phyloP scores from a whole-genome alignment of 1,140 invertebrate genomes.

The Tachypleus tridentatus region DNA sequence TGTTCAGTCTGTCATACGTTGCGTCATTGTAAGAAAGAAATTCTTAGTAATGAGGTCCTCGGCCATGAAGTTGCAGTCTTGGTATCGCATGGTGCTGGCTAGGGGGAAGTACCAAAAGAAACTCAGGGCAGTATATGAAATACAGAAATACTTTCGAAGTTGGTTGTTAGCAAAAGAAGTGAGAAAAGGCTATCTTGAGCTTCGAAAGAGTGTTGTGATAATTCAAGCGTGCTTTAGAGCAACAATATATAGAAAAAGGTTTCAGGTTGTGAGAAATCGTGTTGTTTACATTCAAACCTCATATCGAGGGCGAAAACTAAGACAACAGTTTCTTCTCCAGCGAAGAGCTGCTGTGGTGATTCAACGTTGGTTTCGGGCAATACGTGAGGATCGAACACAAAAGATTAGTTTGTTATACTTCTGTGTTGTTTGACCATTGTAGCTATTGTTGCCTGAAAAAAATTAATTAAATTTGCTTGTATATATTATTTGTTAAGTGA shows the following conservation, averaged over 20 bases:
- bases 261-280: no score
- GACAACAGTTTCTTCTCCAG: slow-evolving; percentile 10
- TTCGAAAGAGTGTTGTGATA: background rate
- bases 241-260: background rate
- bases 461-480: no score
- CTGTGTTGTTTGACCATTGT: no score
- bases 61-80: slow-evolving; percentile 5
- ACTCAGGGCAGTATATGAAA: no score
- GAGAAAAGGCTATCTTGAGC: background rate
- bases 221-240: slow-evolving; percentile 9
- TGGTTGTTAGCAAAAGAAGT: background rate
- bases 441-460: no score
- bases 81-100: background rate
- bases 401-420: no score
- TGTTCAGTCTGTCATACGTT: background rate
- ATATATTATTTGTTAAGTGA: no score
- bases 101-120: background rate
- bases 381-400: no score
- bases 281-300: slow-evolving; percentile 8
- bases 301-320: slow-evolving; percentile 11
- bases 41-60: background rate
- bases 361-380: slow-evolving; percentile 22
- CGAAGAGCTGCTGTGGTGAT: slow-evolving; percentile 21
- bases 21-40: background rate
- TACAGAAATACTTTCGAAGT: background rate